Evolutionary conservation across 2,888 invertebrate genomes (phyloP), one percentile per base, ranked within the genome.

Genomic region (Epinotia bilunana): DNA sequence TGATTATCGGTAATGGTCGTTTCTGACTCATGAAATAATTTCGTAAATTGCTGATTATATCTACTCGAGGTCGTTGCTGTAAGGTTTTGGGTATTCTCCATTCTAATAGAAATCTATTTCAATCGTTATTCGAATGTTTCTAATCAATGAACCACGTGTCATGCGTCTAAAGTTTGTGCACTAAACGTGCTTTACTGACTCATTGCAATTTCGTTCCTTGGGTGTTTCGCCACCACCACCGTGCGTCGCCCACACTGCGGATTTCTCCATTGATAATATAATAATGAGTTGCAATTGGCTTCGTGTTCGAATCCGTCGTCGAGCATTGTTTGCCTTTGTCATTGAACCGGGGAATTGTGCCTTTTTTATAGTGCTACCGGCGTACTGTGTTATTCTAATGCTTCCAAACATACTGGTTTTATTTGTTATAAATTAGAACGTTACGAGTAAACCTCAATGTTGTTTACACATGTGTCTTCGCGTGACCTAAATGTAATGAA

Each of bases 211-310:
- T 84, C 80, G 80, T 79, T 79, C 80, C 79, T 80, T 78, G 78
- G 82, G 79, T 77, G 85, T 91, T 91, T 90, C 89, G 84, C 87
- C 87, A 89, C 72, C 87, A 89, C 79, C 83, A 43, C 49, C 43
- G 65, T 76, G 81, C 79, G 81, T 84, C 90, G 87, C 91, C 91
- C 87, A 90, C 90, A 86, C 80, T 79, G 79, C 83, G 84, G 91
- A 91, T 93, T 91, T 91, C 91, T 90, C 91, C 89, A 89, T 91
- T 90, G 88, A 91, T 75, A 75, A 75, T 91, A 89, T 80, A 85
- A 84, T 88, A 89, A 89, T 86, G 85, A 89, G 85, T 84, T 86
- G 81, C 87, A 87, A 86, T 88, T 87, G 87, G 84, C 84, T 84
- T 83, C 80, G 80, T 82, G 86, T 86, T 87, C 82, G 79, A 83